A percentile compares a stretch with the other conserved stretches of the same genome.
Conservation (phyloP, 2,888 invertebrate species). For the Eurytoma californica region DNA sequence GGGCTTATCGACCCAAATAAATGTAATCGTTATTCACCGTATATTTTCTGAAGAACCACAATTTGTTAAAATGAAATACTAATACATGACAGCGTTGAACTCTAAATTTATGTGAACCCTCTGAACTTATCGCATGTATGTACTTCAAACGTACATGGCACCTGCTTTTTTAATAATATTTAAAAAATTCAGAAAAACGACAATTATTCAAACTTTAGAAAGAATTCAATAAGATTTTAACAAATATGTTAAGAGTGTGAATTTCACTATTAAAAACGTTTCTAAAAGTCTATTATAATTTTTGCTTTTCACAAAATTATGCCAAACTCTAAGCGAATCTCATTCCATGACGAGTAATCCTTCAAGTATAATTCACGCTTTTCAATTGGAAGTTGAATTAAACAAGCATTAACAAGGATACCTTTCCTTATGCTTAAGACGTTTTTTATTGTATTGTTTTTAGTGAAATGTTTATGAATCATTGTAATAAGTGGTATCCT, state of each 20-base stretch:
- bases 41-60: slow-evolving; percentile 33
- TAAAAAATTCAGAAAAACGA: slow-evolving; percentile 31
- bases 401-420: slow-evolving; percentile 54
- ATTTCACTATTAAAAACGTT: too few species aligned
- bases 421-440: slow-evolving; percentile 45
- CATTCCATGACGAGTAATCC: slow-evolving; percentile 47
- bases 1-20: slow-evolving; percentile 62
- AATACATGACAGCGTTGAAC: slow-evolving; percentile 49
- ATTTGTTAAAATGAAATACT: slow-evolving; percentile 38
- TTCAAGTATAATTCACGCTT: slow-evolving; percentile 42
- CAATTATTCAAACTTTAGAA: slow-evolving; percentile 26
- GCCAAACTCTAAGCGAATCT: slow-evolving; percentile 43
- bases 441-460: neutral
- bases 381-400: slow-evolving; percentile 47
- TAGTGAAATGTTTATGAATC: too few species aligned
- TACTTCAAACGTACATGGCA: slow-evolving; percentile 61
- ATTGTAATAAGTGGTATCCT: neutral
- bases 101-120: slow-evolving; percentile 41
- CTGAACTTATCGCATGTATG: slow-evolving; percentile 30
- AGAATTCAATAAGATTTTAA: neutral
- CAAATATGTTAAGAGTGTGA: neutral
- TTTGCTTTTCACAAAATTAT: slow-evolving; percentile 33
- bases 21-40: slow-evolving; percentile 22
- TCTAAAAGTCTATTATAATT: slow-evolving; percentile 28
- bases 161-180: slow-evolving; percentile 52